These are phyloP conservation scores for Drosophila pandora DNA, from an alignment of 1,140 invertebrate genomes.

Conservation along the genomic window DNA sequence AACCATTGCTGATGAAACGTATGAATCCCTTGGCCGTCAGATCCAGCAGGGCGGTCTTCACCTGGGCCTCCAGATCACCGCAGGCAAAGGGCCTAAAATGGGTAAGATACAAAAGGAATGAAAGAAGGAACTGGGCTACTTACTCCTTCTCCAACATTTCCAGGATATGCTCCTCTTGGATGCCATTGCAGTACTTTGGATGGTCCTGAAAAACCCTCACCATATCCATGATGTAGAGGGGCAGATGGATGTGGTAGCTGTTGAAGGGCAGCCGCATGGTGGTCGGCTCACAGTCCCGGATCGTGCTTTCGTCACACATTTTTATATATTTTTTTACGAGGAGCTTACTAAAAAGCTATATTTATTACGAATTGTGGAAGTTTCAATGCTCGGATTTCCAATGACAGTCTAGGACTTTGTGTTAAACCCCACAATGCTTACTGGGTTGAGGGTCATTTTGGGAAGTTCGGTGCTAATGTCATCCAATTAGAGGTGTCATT, in stretches of 20 bases:
- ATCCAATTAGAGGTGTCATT: slow-evolving; percentile 82
- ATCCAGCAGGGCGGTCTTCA: slow-evolving; percentile 71
- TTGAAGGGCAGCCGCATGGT: slow-evolving; percentile 66
- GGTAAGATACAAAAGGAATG: too few relatives aligned
- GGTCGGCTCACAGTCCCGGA: slow-evolving; percentile 66
- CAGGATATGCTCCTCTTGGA: slow-evolving; percentile 67
- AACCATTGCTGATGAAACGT: slow-evolving; percentile 70
- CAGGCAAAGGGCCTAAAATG: slow-evolving; percentile 61
- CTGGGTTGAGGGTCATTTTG: slow-evolving; percentile 21
- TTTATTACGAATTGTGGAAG: neutral
- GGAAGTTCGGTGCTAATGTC: slow-evolving; percentile 59
- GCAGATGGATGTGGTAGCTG: slow-evolving; percentile 72
- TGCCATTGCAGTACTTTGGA: slow-evolving; percentile 69
- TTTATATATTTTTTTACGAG: slow-evolving; percentile 5
- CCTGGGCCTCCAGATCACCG: slow-evolving; percentile 76
- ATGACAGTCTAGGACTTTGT: neutral
- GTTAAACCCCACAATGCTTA: slow-evolving; percentile 23
- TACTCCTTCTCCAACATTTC: slow-evolving; percentile 77
- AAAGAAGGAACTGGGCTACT: slow-evolving; percentile 14
- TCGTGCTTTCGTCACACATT: slow-evolving; percentile 60
- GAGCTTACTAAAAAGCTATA: neutral
- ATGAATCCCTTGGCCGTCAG: slow-evolving; percentile 70
- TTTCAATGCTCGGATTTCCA: neutral
- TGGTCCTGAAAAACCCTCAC: slow-evolving; percentile 79
- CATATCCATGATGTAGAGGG: slow-evolving; percentile 75